Base-by-base conservation (phyloP, 2,888 invertebrate genomes). In the Aphodius granarius region DNA sequence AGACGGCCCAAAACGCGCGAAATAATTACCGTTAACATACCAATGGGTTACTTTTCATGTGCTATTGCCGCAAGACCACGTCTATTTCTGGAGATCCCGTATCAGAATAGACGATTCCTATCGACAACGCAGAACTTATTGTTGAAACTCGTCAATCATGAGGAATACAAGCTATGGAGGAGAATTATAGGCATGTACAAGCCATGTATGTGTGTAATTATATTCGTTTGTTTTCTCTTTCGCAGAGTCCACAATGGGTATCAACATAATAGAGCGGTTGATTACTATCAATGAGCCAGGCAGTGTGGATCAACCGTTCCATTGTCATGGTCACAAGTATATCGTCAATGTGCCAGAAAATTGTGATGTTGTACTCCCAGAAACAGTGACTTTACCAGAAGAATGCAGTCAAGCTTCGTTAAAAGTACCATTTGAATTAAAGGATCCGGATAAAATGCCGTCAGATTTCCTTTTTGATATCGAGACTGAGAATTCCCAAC, bases 221-320 rank as follows among this genome's bases (percentile, higher is more conserved):
- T 68, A 21, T 68, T 21, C 6, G 21, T 68, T 65, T 20, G 21
- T 20, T 15, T 1, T 20, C 22, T 68, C 5, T 20, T 68, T 68
- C 22, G 20, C 21, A 68, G 68, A 68, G 20, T 19, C 68, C 13
- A 9, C 21, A 20, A 68, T 68, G 68, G 68, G 68, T 13, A 20
- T 20, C n/a, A 68, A 68, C 21, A 68, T 68, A 21, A 21, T 68
- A 68, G 68, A 68, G 21, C 19, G 20, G 21, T 20, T 68, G n/a
- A 21, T 68, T 6, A 9, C 20, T 1, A 68, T 4, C 21, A 19
- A 68, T 20, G 5, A 18, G 15, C 68, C n/a, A 18, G 21, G 13
- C 20, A n/a, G 21, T 6, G 20, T 43, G 13, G 43, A 43, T 6
- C 22, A 21, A 13, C 22, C n/a, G 13, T 20, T 21, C 20, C 68